Conservation (phyloP, 2,113 vertebrate genomes). For the Aramus guarauna region DNA sequence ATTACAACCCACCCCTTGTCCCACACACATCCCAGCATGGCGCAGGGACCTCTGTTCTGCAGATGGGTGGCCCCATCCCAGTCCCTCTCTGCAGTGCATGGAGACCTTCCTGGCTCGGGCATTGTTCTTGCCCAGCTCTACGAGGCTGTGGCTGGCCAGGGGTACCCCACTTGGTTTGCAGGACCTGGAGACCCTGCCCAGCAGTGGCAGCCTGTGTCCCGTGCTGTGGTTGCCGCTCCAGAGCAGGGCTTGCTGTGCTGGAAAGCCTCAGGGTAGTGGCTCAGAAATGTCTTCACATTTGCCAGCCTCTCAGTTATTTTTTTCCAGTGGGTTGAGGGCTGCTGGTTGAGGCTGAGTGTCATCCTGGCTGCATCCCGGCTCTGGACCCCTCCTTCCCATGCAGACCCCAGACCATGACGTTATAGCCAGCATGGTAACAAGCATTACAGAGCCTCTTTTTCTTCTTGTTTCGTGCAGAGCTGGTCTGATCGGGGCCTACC, state of each 20-base stretch:
- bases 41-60: background rate
- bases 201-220: background rate
- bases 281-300: background rate
- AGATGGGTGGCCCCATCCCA: fast-evolving
- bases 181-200: background rate
- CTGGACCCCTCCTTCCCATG: background rate
- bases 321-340: background rate
- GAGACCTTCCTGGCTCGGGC: fast-evolving
- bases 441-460: background rate
- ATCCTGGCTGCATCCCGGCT: background rate
- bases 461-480: conserved; percentile 55
- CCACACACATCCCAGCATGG: fast-evolving
- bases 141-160: background rate
- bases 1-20: background rate
- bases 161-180: background rate
- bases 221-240: background rate
- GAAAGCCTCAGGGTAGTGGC: background rate
- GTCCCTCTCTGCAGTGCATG: background rate
- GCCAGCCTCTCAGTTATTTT: background rate
- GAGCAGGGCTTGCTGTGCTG: background rate
- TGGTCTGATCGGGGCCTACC: conserved; percentile 70
- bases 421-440: background rate
- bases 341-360: background rate
- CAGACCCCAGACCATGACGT: fast-evolving
- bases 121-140: background rate